These are phyloP conservation scores for Sardinella longiceps DNA, from an alignment of 2,797 vertebrate species.

Conservation along the genomic window DNA sequence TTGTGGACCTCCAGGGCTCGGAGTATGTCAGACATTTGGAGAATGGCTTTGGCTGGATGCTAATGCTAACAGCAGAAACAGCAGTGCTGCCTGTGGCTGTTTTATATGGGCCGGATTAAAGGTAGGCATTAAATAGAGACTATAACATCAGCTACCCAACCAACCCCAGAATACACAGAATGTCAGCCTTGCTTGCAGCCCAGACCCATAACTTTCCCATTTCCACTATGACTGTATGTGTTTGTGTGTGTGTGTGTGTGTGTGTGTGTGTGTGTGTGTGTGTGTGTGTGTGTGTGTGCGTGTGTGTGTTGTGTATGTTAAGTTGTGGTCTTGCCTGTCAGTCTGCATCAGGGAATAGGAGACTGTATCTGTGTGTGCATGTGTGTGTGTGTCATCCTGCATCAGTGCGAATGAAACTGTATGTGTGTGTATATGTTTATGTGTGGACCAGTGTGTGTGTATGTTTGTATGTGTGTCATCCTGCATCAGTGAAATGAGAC, in stretches of 20 bases:
- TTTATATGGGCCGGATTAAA: background rate
- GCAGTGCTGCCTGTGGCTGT: background rate
- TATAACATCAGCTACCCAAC: background rate
- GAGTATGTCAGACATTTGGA: conserved; percentile 10
- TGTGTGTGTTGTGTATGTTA: too few species aligned
- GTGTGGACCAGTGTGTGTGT: conserved; percentile 21
- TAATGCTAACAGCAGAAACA: background rate
- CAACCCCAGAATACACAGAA: background rate
- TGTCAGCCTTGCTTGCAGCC: background rate
- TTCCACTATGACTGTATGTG: background rate
- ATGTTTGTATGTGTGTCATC: conserved; percentile 4
- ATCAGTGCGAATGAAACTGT: conserved; percentile 42
- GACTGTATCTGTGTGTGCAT: conserved; percentile 50
- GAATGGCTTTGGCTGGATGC: background rate
- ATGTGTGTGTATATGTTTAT: conserved; percentile 37
- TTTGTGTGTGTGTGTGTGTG: conserved; percentile 3
- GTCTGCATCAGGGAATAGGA: conserved; percentile 44
- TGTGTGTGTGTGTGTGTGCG: too few species aligned
- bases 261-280: background rate
- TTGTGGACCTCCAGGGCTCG: background rate
- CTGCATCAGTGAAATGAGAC: conserved; percentile 33
- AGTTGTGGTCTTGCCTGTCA: background rate
- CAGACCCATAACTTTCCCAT: too few species aligned
- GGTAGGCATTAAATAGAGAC: background rate
- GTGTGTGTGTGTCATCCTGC: conserved; percentile 56